A percentile compares a stretch with the other conserved stretches of the same genome.
phyloP scores from a whole-genome alignment of 2,113 vertebrate genomes.

The Ursus arctos region DNA sequence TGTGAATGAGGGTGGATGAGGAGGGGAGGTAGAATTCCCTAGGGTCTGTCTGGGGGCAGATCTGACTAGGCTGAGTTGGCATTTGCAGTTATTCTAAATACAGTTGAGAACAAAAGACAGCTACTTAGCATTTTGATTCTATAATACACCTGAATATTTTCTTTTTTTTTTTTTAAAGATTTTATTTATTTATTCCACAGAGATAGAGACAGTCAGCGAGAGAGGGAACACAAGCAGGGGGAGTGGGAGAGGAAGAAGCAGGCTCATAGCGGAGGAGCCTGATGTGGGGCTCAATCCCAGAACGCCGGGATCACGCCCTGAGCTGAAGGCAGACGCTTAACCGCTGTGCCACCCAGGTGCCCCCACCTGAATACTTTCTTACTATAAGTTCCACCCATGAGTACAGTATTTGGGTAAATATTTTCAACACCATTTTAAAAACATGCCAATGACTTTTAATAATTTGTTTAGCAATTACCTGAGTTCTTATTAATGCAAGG shows the following conservation, averaged over 20 bases:
- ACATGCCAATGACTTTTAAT: not conserved
- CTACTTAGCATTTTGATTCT: not conserved
- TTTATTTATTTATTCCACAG: too few species aligned
- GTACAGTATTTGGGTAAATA: not conserved
- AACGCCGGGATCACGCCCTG: too few species aligned
- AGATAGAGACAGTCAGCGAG: too few species aligned
- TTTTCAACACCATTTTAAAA: slow-evolving; percentile 21
- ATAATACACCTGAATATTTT: not conserved
- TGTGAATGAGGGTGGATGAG: not conserved
- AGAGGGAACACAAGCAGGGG: too few species aligned
- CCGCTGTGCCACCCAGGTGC: too few species aligned
- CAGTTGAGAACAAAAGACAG: not conserved
- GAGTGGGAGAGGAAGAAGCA: too few species aligned
- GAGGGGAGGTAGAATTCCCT: not conserved
- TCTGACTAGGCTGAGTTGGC: not conserved
- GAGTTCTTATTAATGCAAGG: not conserved
- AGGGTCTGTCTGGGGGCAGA: not conserved
- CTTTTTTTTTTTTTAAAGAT: too few species aligned
- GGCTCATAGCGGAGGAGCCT: too few species aligned
- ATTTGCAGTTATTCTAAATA: not conserved
- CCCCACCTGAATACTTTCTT: not conserved
- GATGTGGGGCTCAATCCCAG: too few species aligned
- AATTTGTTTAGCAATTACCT: not conserved
- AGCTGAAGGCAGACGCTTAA: too few species aligned
- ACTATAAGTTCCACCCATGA: not conserved